A percentile compares a stretch with the other conserved stretches of the same genome.
phyloP scores from a whole-genome alignment of 1,140 invertebrate species.

The Seison nebaliae region DNA sequence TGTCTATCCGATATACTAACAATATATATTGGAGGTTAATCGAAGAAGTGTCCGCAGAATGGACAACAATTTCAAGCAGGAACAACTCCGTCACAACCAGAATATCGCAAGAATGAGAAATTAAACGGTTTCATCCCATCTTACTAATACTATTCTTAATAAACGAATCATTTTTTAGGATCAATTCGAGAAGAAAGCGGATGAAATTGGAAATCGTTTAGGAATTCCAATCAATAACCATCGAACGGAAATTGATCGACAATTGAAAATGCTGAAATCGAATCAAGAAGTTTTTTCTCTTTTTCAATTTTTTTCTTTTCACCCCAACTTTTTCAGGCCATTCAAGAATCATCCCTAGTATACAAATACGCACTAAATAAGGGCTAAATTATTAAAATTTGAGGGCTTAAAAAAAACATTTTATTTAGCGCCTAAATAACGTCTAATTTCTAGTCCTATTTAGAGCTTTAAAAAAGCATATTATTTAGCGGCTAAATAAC shows the following conservation, averaged over 20 bases:
- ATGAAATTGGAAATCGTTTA: too few relatives aligned
- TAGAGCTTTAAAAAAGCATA: too few relatives aligned
- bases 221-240: conserved; percentile 4
- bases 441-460: too few relatives aligned
- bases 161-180: conserved; percentile 9
- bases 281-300: background rate
- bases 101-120: conserved; percentile 5
- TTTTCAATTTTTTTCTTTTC: too few relatives aligned
- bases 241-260: conserved; percentile 3
- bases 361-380: too few relatives aligned
- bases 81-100: conserved; percentile 1
- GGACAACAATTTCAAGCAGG: conserved; percentile 2
- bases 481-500: too few relatives aligned
- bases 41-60: background rate
- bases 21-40: conserved; percentile 7
- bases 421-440: too few relatives aligned
- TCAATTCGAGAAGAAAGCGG: conserved; percentile 5
- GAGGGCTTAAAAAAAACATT: too few relatives aligned
- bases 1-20: too few relatives aligned
- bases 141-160: conserved; percentile 3
- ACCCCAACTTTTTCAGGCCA: conserved; percentile 1
- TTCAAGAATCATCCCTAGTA: conserved; percentile 9
- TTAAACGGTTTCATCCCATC: too few relatives aligned
- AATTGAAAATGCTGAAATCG: background rate
- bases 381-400: too few relatives aligned